Evolutionary conservation across 2,113 vertebrate genomes (phyloP).

Genomic region (Amia ocellicauda): DNA sequence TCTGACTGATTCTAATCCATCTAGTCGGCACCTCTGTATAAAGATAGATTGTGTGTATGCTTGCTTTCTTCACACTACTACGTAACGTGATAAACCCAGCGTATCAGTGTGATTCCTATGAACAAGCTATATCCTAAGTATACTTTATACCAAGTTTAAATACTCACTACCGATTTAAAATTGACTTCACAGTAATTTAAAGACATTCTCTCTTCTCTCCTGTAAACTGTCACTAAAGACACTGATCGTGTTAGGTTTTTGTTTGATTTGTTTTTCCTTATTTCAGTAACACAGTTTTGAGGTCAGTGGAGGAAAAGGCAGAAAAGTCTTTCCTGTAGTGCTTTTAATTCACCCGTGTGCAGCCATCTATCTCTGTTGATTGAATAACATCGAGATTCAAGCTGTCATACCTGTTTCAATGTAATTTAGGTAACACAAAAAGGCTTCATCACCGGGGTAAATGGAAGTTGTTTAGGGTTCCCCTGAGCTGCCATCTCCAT

Average conservation of each 20-base stretch:
- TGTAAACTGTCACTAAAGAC: too few species aligned
- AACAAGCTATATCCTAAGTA: conserved; percentile 1
- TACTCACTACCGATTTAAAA: too few species aligned
- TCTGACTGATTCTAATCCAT: background rate
- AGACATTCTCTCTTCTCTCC: too few species aligned
- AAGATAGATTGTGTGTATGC: conserved; percentile 8
- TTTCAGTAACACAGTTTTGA: background rate
- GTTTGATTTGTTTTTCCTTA: too few species aligned
- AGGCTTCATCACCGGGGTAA: background rate
- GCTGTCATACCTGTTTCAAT: background rate
- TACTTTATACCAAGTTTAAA: conserved; percentile 1
- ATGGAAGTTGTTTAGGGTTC: background rate
- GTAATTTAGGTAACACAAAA: background rate
- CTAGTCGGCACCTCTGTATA: background rate
- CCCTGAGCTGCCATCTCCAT: background rate
- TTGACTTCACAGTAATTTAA: too few species aligned
- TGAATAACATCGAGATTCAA: too few species aligned
- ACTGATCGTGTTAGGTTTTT: too few species aligned
- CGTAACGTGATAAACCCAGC: conserved; percentile 7
- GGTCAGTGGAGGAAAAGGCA: background rate
- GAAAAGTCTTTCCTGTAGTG: background rate
- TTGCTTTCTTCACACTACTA: background rate
- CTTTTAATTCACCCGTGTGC: background rate
- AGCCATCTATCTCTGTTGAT: background rate
- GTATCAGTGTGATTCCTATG: background rate